Evolutionary conservation across 2,113 vertebrate species (phyloP).

Genomic region (Anoura caudifer): DNA sequence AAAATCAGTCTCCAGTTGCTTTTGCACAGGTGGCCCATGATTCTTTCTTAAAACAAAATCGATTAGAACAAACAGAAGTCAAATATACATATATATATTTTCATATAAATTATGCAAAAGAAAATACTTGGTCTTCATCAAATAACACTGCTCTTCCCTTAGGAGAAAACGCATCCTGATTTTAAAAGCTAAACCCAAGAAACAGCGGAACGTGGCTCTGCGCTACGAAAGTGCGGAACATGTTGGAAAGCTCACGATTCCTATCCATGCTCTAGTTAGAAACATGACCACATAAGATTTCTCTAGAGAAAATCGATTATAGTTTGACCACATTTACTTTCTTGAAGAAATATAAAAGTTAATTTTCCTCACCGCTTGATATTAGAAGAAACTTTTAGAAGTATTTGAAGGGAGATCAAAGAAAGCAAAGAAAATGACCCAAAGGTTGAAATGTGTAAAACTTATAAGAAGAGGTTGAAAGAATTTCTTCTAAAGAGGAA

Average conservation of each 20-base stretch:
- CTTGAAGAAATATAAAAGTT: neutral
- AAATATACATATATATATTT: neutral
- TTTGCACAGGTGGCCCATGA: neutral
- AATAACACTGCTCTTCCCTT: no score
- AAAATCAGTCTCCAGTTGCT: neutral
- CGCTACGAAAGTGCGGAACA: neutral
- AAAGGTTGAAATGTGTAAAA: neutral
- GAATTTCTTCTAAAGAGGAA: neutral
- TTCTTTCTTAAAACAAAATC: neutral
- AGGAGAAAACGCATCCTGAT: neutral
- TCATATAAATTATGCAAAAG: neutral
- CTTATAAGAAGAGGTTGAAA: neutral
- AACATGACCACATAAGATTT: neutral
- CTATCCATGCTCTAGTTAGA: neutral
- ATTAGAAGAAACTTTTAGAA: neutral
- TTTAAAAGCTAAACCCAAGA: neutral
- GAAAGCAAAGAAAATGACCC: neutral
- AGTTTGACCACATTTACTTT: neutral
- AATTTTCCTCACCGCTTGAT: neutral
- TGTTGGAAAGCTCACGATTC: neutral
- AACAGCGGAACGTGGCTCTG: accelerated
- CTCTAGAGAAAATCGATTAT: neutral
- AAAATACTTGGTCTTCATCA: neutral
- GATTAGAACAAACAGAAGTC: neutral
- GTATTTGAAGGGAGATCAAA: neutral